Conservation (phyloP, 1,140 invertebrate species). For the Brachionus paranguensis region DNA sequence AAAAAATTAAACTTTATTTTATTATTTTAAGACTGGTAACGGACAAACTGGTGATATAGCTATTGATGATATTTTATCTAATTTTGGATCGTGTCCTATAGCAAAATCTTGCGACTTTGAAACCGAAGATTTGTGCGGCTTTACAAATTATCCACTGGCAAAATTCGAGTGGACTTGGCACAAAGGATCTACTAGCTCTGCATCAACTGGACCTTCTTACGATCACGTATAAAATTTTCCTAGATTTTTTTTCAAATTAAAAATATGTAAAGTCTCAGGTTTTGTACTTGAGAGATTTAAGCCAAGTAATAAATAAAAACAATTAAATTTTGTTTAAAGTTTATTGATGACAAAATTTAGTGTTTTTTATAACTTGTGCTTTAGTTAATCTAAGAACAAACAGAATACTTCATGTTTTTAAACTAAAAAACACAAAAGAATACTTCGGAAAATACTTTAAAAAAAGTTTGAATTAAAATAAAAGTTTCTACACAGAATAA, state of each 20-base stretch:
- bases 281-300: too few species aligned
- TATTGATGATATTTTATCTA: conserved; percentile 27
- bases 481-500: too few species aligned
- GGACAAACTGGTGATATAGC: conserved; percentile 33
- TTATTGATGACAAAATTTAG: not conserved
- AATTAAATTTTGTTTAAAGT: too few species aligned
- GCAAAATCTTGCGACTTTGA: conserved; percentile 31
- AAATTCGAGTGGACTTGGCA: conserved; percentile 50
- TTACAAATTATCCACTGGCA: conserved; percentile 48
- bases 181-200: conserved; percentile 41
- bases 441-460: too few species aligned
- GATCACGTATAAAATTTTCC: conserved; percentile 8
- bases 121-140: conserved; percentile 42
- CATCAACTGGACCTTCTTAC: conserved; percentile 41
- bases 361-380: too few species aligned
- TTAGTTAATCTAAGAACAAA: too few species aligned
- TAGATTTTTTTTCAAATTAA: not conserved
- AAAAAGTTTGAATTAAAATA: too few species aligned
- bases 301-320: too few species aligned
- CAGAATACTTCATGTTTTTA: too few species aligned
- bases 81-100: not conserved
- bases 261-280: not conserved
- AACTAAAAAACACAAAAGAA: too few species aligned
- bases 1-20: not conserved
- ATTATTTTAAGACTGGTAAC: not conserved